Evolutionary conservation across 2,797 vertebrate genomes (phyloP).

Genomic region (Crypturellus tataupa): DNA sequence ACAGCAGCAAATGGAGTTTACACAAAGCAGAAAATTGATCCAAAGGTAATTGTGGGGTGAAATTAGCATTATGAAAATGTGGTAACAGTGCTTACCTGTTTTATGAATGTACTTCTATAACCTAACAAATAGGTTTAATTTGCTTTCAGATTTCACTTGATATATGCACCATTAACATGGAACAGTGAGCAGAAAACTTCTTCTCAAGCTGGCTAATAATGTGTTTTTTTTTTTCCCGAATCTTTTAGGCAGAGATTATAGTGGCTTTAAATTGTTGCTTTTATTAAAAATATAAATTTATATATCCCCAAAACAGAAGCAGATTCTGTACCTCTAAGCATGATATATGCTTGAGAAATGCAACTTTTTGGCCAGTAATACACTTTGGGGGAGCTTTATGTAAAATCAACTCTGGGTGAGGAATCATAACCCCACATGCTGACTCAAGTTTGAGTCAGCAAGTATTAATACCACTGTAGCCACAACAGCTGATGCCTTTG

Average conservation of each 20-base stretch:
- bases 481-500: background rate
- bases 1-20: slow-evolving; percentile 92
- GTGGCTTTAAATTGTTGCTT: background rate
- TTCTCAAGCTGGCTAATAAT: background rate
- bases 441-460: background rate
- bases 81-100: background rate
- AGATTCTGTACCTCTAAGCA: background rate
- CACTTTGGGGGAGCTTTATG: background rate
- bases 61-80: background rate
- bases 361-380: background rate
- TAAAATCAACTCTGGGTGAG: background rate
- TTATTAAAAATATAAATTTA: background rate
- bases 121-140: background rate
- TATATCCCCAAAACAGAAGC: background rate
- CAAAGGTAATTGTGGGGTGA: slow-evolving; percentile 81
- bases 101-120: background rate
- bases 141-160: background rate
- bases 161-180: background rate
- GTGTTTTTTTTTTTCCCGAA: background rate
- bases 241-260: background rate
- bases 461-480: too few relatives aligned
- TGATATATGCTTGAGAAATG: background rate
- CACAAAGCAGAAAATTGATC: slow-evolving; percentile 91
- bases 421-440: background rate
- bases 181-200: background rate